Percentiles rank a stretch among this genome's conserved stretches.
Evolutionary conservation across 2,113 vertebrate species (phyloP).

Genomic region (Spilogale gracilis): DNA sequence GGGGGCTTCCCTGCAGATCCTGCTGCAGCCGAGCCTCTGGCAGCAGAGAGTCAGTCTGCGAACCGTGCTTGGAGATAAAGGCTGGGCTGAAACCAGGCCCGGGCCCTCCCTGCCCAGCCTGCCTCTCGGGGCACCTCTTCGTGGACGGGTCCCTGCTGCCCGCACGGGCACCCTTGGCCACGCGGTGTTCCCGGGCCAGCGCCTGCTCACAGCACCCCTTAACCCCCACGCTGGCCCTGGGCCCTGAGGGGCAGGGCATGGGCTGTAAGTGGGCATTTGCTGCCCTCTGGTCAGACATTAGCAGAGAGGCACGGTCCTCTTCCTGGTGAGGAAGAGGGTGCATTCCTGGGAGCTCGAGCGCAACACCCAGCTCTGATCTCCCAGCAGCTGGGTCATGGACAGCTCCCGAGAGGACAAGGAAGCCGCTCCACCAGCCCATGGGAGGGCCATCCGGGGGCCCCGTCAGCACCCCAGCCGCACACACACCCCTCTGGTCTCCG

Average conservation of each 20-base stretch:
- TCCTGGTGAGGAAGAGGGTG: neutral
- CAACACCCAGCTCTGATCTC: neutral
- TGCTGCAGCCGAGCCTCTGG: accelerated
- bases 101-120: neutral
- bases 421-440: accelerated
- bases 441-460: neutral
- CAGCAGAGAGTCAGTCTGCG: accelerated
- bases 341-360: neutral
- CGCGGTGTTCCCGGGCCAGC: accelerated
- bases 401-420: neutral
- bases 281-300: neutral
- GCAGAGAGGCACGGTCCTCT: neutral
- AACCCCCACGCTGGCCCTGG: accelerated
- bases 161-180: neutral
- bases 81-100: neutral
- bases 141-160: neutral
- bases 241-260: accelerated
- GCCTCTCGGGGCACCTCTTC: too few relatives aligned
- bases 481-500: accelerated
- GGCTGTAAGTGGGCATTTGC: neutral
- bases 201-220: accelerated
- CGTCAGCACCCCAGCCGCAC: neutral
- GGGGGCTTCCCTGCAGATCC: neutral
- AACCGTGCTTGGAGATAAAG: accelerated
- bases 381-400: accelerated